These are phyloP conservation scores for Chrysolina oricalcia DNA, from an alignment of 2,888 invertebrate genomes.

Conservation along the genomic window DNA sequence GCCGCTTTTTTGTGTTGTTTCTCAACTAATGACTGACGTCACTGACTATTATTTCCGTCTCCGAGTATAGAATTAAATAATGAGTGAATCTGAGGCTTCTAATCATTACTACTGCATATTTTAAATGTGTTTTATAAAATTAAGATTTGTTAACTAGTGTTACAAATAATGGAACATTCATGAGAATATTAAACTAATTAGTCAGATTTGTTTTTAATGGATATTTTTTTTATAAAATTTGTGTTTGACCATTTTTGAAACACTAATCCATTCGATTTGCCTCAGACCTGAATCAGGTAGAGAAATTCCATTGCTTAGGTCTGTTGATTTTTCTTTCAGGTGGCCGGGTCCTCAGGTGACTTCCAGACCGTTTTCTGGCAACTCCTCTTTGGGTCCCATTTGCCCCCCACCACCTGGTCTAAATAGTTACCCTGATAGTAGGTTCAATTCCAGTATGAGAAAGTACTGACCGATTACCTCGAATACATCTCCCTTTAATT, in stretches of 20 bases:
- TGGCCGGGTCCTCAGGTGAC: constrained; percentile 51
- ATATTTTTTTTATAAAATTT: no score
- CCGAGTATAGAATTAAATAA: no score
- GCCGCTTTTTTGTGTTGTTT: no score
- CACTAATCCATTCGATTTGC: background rate
- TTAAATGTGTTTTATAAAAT: background rate
- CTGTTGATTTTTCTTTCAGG: constrained; percentile 46
- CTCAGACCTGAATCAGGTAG: background rate
- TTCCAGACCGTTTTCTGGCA: constrained; percentile 61
- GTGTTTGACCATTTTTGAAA: no score
- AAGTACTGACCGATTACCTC: constrained; percentile 35
- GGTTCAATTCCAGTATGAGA: constrained; percentile 58
- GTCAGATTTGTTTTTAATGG: background rate
- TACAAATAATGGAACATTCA: background rate
- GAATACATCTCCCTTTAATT: background rate
- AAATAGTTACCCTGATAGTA: constrained; percentile 65
- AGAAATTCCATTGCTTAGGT: background rate
- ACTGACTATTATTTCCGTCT: no score
- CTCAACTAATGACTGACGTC: no score
- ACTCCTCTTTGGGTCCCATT: constrained; percentile 61
- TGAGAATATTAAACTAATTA: background rate
- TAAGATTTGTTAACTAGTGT: background rate
- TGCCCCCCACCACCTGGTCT: constrained; percentile 69
- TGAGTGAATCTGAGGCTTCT: no score
- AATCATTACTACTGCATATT: no score